Conservation (phyloP, 35 echinoderm and acorn worm species). For the Lytechinus variegatus region DNA sequence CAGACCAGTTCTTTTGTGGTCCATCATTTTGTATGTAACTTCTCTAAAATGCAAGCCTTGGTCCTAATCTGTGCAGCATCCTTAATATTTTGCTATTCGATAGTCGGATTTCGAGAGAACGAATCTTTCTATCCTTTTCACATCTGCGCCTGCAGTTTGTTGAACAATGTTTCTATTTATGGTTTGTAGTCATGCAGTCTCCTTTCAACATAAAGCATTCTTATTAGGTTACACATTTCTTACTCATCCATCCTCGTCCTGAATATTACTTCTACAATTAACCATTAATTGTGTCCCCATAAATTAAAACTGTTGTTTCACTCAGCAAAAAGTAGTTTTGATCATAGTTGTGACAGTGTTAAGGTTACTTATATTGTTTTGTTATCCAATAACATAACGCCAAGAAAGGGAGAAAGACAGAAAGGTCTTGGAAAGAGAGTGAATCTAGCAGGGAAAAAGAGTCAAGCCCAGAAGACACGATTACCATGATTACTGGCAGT, state of each 20-base stretch:
- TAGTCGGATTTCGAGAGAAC: conserved; percentile 7
- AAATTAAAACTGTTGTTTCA: too few species aligned
- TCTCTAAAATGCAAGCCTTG: conserved; percentile 17
- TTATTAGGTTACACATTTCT: neutral
- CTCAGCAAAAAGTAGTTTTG: too few species aligned
- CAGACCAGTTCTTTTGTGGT: neutral
- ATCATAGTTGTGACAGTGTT: too few species aligned
- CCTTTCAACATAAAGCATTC: neutral
- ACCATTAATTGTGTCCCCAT: too few species aligned
- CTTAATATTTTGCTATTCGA: conserved; percentile 47
- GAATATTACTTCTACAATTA: too few species aligned
- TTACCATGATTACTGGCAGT: neutral
- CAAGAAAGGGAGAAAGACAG: too few species aligned
- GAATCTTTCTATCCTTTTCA: neutral
- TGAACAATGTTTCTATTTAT: neutral
- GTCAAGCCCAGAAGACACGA: conserved; percentile 6
- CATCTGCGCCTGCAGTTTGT: neutral
- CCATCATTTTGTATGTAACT: conserved; percentile 35
- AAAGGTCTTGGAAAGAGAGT: too few species aligned
- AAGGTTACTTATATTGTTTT: too few species aligned
- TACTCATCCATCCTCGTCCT: too few species aligned
- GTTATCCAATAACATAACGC: too few species aligned
- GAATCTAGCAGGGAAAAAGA: neutral
- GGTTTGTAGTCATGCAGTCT: neutral
- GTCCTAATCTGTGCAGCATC: conserved; percentile 36